Evolutionary conservation across 2,888 invertebrate genomes (phyloP).

Genomic region (Drosophila pseudotalamancana): DNA sequence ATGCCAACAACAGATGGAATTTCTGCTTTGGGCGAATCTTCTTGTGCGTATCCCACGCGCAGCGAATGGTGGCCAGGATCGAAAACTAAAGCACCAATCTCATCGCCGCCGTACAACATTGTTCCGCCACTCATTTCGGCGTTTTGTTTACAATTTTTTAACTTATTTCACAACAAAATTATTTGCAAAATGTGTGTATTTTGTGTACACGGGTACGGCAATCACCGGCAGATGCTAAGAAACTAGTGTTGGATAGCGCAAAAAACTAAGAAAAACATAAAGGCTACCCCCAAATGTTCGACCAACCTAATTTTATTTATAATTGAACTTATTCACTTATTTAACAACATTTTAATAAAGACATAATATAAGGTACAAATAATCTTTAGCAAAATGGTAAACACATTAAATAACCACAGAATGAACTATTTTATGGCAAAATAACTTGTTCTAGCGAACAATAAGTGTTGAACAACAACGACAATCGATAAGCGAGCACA

Average conservation of each 20-base stretch:
- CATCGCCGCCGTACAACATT: conserved; percentile 97
- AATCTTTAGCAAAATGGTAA: too few relatives aligned
- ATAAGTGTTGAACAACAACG: too few relatives aligned
- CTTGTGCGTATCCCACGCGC: conserved; percentile 94
- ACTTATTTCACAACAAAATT: conserved; percentile 6
- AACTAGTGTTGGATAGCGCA: conserved; percentile 39
- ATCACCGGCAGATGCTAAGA: conserved; percentile 54
- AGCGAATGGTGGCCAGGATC: conserved; percentile 97
- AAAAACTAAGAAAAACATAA: conserved; percentile 1
- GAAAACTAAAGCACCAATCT: conserved; percentile 99
- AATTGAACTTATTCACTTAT: background rate
- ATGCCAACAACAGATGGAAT: conserved; percentile 97
- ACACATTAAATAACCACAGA: too few relatives aligned
- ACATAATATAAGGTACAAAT: too few relatives aligned
- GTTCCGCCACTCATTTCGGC: conserved; percentile 85
- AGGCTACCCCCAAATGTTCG: background rate
- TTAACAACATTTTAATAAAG: too few relatives aligned
- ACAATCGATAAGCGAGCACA: too few relatives aligned
- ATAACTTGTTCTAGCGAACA: too few relatives aligned
- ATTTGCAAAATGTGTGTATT: conserved; percentile 46
- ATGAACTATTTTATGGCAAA: too few relatives aligned
- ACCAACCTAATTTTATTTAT: background rate
- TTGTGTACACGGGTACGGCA: conserved; percentile 44
- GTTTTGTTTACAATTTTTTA: conserved; percentile 13
- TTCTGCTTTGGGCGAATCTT: conserved; percentile 99